A percentile compares a stretch with the other conserved stretches of the same genome.
phyloP scores from a whole-genome alignment of 2,888 invertebrate genomes.

The Caenorhabditis imperialis region DNA sequence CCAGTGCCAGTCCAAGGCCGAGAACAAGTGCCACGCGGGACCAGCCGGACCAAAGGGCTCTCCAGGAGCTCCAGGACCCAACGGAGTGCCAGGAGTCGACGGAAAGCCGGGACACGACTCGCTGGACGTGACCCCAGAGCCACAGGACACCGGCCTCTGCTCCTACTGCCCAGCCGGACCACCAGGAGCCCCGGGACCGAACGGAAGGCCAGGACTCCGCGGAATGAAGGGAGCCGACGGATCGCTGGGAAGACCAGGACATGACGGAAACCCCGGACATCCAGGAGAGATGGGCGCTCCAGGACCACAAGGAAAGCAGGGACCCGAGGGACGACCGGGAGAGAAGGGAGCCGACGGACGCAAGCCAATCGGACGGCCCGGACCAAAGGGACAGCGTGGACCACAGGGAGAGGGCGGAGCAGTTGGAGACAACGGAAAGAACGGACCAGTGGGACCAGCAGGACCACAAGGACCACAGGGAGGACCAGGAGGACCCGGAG shows the following conservation, averaged over 20 bases:
- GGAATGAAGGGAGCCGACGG: conserved; percentile 70
- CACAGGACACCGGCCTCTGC: conserved; percentile 69
- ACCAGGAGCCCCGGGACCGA: conserved; percentile 64
- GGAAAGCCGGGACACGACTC: conserved; percentile 62
- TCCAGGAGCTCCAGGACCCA: conserved; percentile 64
- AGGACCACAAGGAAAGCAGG: conserved; percentile 65
- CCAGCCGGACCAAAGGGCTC: conserved; percentile 70
- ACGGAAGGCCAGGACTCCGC: conserved; percentile 61
- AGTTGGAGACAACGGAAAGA: conserved; percentile 59
- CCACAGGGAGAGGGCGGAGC: conserved; percentile 63
- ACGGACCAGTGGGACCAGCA: conserved; percentile 65
- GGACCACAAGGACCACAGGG: conserved; percentile 66
- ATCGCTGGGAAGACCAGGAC: conserved; percentile 67
- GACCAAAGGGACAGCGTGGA: conserved; percentile 73
- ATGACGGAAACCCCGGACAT: conserved; percentile 72
- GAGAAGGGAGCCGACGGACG: conserved; percentile 75
- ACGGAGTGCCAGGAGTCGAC: conserved; percentile 62
- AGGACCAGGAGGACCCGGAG: conserved; percentile 62
- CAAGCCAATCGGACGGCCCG: conserved; percentile 75
- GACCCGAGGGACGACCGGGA: conserved; percentile 67
- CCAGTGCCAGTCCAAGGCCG: conserved; percentile 58
- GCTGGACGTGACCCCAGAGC: conserved; percentile 71
- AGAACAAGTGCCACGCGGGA: conserved; percentile 75
- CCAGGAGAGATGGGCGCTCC: conserved; percentile 69
- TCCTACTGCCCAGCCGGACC: conserved; percentile 66